These are phyloP conservation scores for Osedax frankpressi DNA, from an alignment of 2,888 invertebrate species.

Conservation along the genomic window DNA sequence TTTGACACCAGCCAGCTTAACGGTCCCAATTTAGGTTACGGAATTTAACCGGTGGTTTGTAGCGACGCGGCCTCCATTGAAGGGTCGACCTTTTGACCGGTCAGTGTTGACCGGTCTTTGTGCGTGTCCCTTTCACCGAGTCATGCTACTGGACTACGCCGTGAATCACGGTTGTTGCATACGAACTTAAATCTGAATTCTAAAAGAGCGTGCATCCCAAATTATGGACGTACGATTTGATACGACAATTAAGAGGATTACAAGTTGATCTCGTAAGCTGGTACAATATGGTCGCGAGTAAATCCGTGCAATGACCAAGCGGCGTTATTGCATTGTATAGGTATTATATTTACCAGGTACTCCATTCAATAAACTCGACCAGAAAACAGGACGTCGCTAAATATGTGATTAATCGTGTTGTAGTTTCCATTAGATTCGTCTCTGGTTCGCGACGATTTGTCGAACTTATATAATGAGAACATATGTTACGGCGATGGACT, in stretches of 20 bases:
- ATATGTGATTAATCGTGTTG: not conserved
- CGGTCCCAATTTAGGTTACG: not conserved
- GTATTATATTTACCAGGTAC: not conserved
- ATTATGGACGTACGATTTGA: too few species aligned
- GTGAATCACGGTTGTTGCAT: not conserved
- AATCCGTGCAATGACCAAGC: slow-evolving; percentile 5
- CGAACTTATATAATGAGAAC: not conserved
- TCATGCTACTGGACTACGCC: not conserved
- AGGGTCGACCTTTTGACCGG: not conserved
- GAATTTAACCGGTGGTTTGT: slow-evolving; percentile 6
- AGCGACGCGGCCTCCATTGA: not conserved
- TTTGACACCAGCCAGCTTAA: not conserved
- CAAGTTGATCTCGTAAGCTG: too few species aligned
- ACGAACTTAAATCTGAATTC: too few species aligned
- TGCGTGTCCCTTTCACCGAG: not conserved
- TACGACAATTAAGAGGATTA: too few species aligned
- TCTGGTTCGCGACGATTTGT: not conserved
- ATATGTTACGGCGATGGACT: not conserved
- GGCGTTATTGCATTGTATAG: not conserved
- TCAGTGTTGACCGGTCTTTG: not conserved
- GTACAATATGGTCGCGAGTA: not conserved
- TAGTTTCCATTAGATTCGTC: not conserved
- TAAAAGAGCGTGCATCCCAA: too few species aligned
- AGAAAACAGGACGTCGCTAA: not conserved
- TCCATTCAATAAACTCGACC: not conserved